Conservation (phyloP, 2,797 vertebrate genomes). For the Melanotaenia parkinsoni region DNA sequence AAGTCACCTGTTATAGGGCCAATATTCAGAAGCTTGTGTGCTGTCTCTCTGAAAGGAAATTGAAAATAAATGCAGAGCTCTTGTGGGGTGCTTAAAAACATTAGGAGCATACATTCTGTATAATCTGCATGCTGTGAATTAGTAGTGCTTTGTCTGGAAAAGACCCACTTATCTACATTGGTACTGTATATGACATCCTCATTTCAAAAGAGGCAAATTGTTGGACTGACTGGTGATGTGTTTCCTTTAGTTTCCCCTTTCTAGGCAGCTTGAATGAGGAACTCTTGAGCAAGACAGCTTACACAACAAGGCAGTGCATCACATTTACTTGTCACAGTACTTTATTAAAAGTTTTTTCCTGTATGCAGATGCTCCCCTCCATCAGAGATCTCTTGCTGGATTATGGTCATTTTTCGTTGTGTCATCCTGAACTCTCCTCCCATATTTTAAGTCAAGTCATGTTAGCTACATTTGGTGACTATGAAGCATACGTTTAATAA, state of each 20-base stretch:
- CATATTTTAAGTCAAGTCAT: no score
- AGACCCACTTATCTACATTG: background rate
- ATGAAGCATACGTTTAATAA: no score
- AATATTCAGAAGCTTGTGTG: constrained; percentile 6
- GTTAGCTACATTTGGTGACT: no score
- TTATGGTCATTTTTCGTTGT: no score
- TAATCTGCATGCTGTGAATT: background rate
- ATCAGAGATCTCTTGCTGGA: no score
- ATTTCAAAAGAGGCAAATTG: no score
- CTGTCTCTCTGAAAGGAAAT: background rate
- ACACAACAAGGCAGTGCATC: no score
- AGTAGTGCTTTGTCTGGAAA: background rate
- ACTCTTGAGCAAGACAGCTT: background rate
- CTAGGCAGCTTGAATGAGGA: background rate
- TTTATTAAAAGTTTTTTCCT: no score
- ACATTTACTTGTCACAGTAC: no score
- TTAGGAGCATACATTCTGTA: background rate
- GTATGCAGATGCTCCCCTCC: no score
- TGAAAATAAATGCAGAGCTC: background rate
- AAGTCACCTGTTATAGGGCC: constrained; percentile 8
- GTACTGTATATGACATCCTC: background rate
- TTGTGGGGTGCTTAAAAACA: background rate
- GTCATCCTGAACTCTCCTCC: no score
- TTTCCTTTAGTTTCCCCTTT: background rate
- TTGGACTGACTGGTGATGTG: background rate